These are phyloP conservation scores for Chanos chanos DNA, from an alignment of 2,797 vertebrate species.

Conservation along the genomic window DNA sequence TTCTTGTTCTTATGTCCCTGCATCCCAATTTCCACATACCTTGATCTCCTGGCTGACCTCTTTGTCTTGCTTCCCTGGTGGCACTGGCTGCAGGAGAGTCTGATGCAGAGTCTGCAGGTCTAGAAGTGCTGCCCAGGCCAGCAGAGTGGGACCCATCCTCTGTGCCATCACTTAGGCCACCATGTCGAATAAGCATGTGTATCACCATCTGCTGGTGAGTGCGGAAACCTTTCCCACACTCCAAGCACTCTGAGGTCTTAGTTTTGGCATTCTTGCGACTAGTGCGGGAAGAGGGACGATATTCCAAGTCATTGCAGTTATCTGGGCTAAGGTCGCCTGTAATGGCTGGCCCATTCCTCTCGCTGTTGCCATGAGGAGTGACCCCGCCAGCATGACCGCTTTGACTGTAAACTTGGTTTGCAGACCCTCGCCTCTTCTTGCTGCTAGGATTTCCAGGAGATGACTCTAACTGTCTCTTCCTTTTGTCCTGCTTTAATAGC, in stretches of 20 bases:
- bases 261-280: constrained; percentile 66
- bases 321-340: constrained; percentile 49
- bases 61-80: constrained; percentile 35
- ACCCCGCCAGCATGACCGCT: constrained; percentile 37
- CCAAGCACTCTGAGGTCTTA: constrained; percentile 83
- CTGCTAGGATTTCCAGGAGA: constrained; percentile 49
- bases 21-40: constrained; percentile 40
- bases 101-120: constrained; percentile 45
- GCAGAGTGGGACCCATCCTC: constrained; percentile 68
- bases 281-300: constrained; percentile 67
- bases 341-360: neutral
- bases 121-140: constrained; percentile 69
- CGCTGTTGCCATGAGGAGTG: constrained; percentile 31
- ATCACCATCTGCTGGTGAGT: constrained; percentile 89
- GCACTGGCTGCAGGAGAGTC: too few relatives aligned
- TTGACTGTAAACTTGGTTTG: constrained; percentile 40
- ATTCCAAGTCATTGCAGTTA: constrained; percentile 61
- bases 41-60: constrained; percentile 24
- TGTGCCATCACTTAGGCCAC: constrained; percentile 63
- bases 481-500: constrained; percentile 84
- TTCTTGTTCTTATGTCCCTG: too few relatives aligned
- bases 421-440: constrained; percentile 69
- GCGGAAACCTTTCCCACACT: constrained; percentile 84
- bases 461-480: constrained; percentile 79
- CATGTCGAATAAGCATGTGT: constrained; percentile 68